A percentile compares a stretch with the other conserved stretches of the same genome.
Conservation (phyloP, 2,888 invertebrate genomes). For the Cryptocheilus praepositus region DNA sequence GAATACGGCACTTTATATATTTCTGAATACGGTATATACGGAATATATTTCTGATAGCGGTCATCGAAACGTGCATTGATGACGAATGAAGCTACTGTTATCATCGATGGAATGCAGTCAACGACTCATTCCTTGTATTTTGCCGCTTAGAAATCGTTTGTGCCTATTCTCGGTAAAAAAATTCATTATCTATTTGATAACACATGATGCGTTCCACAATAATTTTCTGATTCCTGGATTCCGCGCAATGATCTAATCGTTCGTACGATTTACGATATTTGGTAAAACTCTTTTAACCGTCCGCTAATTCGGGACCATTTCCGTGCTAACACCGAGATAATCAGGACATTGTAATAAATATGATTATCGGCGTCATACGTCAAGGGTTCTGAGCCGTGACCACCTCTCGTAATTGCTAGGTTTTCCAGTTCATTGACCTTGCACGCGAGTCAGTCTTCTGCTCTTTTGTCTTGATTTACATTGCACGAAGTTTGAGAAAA, state of each 20-base stretch:
- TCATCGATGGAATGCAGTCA: constrained; percentile 53
- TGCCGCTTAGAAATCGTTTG: constrained; percentile 30
- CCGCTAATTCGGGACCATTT: too few relatives aligned
- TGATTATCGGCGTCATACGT: too few relatives aligned
- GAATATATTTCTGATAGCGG: not conserved
- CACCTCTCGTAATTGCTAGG: constrained; percentile 28
- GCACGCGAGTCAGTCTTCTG: not conserved
- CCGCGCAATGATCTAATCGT: not conserved
- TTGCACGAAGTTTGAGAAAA: not conserved
- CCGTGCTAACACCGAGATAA: not conserved
- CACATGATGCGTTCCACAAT: too few relatives aligned
- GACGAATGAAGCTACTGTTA: constrained; percentile 57
- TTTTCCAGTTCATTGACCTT: constrained; percentile 29
- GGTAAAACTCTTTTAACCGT: not conserved
- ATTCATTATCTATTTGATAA: too few relatives aligned
- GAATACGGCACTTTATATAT: too few relatives aligned
- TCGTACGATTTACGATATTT: not conserved
- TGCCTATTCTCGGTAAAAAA: constrained; percentile 8
- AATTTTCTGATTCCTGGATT: not conserved
- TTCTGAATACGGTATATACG: too few relatives aligned
- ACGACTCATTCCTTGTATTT: constrained; percentile 32
- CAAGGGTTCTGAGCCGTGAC: not conserved
- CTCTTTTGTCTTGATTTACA: not conserved
- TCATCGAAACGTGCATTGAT: constrained; percentile 38
- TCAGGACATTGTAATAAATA: constrained; percentile 1